A percentile compares a stretch with the other conserved stretches of the same genome.
Evolutionary conservation across 1,140 invertebrate genomes (phyloP).

Genomic region (Drosophila sp.): DNA sequence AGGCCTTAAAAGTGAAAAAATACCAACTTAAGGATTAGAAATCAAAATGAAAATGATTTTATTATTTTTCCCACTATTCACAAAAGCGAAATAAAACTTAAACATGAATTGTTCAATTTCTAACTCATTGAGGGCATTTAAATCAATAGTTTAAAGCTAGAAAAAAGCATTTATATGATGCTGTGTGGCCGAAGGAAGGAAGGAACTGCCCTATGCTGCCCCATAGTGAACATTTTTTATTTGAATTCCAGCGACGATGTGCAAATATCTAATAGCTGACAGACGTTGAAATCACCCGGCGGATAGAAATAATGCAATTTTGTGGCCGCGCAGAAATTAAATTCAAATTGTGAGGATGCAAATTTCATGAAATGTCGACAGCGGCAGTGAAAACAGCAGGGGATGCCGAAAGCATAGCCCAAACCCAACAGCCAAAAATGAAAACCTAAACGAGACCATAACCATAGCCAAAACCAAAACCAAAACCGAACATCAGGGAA

Average conservation of each 20-base stretch:
- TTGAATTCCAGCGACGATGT: constrained; percentile 51
- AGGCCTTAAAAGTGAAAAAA: not conserved
- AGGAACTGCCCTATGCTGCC: not conserved
- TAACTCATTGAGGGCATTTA: not conserved
- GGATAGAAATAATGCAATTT: constrained; percentile 63
- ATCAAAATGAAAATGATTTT: not conserved
- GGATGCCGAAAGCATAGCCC: constrained; percentile 14
- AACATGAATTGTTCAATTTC: too few species aligned
- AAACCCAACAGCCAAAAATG: constrained; percentile 2
- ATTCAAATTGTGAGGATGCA: constrained; percentile 63
- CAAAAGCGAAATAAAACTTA: too few species aligned
- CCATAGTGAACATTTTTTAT: constrained; percentile 21
- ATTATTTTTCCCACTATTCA: too few species aligned
- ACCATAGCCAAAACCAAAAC: constrained; percentile 32
- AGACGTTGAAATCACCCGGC: constrained; percentile 19
- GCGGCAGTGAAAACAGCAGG: constrained; percentile 16
- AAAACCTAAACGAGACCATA: constrained; percentile 24
- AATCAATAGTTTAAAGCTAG: not conserved
- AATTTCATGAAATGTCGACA: constrained; percentile 55
- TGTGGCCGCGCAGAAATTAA: constrained; percentile 53
- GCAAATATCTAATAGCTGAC: constrained; percentile 64
- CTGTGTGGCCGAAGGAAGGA: not conserved
- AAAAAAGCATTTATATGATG: not conserved
- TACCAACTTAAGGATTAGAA: not conserved
- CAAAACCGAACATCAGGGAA: constrained; percentile 57